A percentile compares a stretch with the other conserved stretches of the same genome.
These are phyloP conservation scores for Hermaeophaga mercurialis DNA, from an alignment of 2,888 invertebrate species.

Conservation along the genomic window DNA sequence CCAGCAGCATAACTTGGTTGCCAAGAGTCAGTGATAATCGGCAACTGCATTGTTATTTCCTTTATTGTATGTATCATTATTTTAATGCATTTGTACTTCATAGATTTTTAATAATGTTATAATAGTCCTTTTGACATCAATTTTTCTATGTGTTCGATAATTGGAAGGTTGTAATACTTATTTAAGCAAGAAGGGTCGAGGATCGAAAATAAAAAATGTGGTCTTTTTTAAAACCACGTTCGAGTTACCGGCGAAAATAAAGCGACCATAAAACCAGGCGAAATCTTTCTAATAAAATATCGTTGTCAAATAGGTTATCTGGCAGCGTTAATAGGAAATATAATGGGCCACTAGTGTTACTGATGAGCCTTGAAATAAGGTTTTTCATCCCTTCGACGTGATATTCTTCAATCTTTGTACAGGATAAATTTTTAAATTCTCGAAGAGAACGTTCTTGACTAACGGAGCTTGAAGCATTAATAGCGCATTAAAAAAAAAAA, in stretches of 20 bases:
- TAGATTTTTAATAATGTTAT: too few relatives aligned
- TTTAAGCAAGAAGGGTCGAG: too few relatives aligned
- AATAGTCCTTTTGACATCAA: too few relatives aligned
- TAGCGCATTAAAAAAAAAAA: not conserved
- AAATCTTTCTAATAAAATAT: slow-evolving; percentile 30
- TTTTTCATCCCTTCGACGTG: slow-evolving; percentile 26
- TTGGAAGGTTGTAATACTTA: too few relatives aligned
- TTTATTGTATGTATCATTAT: too few relatives aligned
- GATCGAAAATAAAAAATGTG: slow-evolving; percentile 14
- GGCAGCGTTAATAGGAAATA: slow-evolving; percentile 30
- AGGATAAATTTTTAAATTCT: slow-evolving; percentile 28
- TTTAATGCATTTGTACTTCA: too few relatives aligned
- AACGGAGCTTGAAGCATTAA: slow-evolving; percentile 17
- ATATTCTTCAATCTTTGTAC: slow-evolving; percentile 25
- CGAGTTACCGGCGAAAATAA: slow-evolving; percentile 22
- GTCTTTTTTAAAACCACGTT: slow-evolving; percentile 17
- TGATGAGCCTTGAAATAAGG: slow-evolving; percentile 34
- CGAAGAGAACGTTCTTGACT: slow-evolving; percentile 9
- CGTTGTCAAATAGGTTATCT: slow-evolving; percentile 30
- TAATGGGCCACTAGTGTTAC: slow-evolving; percentile 34
- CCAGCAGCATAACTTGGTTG: too few relatives aligned
- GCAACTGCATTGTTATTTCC: too few relatives aligned
- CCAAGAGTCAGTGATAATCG: too few relatives aligned
- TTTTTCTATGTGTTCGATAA: too few relatives aligned
- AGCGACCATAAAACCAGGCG: slow-evolving; percentile 23